Evolutionary conservation across 2,797 vertebrate species (phyloP).

Genomic region (Cyclura pinguis): DNA sequence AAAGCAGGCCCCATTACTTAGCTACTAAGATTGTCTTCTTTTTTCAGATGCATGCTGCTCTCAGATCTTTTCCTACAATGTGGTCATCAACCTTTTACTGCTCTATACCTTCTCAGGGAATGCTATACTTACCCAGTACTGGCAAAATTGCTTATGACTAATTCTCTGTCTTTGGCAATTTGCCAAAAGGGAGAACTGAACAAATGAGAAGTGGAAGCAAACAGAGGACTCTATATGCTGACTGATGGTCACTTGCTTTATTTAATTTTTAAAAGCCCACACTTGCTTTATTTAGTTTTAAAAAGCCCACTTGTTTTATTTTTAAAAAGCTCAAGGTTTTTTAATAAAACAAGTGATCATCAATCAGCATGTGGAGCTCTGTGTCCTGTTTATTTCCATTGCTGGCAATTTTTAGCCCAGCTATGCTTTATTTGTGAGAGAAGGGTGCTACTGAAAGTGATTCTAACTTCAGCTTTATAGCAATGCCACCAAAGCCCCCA

Average conservation of each 20-base stretch:
- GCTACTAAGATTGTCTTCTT: neutral
- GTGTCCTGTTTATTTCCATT: no score
- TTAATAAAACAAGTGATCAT: no score
- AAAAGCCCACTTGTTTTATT: no score
- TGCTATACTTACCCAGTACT: neutral
- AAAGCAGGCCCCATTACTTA: neutral
- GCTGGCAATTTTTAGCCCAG: neutral
- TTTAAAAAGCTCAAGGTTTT: no score
- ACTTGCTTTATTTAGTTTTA: no score
- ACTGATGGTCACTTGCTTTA: no score
- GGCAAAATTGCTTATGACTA: neutral
- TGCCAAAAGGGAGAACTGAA: no score
- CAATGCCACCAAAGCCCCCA: no score
- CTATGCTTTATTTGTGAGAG: neutral
- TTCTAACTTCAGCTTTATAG: neutral
- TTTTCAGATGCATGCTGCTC: neutral
- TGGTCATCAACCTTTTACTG: neutral
- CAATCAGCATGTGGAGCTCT: no score
- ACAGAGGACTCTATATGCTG: no score
- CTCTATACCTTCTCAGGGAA: neutral
- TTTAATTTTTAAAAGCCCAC: no score
- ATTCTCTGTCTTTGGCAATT: neutral
- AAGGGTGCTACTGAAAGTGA: neutral
- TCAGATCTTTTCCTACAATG: neutral
- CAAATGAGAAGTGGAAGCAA: no score